A percentile compares a stretch with the other conserved stretches of the same genome.
These are phyloP conservation scores for Pemphigus obesinymphae DNA, from an alignment of 1,140 invertebrate species.

Conservation along the genomic window DNA sequence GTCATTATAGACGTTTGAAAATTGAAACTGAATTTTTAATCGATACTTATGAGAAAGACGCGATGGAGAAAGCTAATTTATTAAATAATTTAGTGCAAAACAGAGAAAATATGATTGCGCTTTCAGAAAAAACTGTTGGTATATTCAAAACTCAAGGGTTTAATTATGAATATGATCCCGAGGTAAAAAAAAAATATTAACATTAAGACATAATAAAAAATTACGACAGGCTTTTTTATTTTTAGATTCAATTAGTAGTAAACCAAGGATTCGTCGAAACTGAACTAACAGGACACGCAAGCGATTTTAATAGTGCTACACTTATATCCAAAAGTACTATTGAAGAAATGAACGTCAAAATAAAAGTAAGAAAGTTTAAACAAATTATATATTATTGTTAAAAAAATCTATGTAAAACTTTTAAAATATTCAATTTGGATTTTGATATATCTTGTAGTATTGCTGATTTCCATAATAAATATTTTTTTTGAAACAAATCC, in stretches of 20 bases:
- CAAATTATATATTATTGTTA: too few relatives aligned
- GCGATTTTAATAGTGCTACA: background rate
- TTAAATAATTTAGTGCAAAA: background rate
- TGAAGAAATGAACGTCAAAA: background rate
- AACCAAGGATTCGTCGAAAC: background rate
- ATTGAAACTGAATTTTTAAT: slow-evolving; percentile 34
- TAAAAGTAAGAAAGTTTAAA: too few relatives aligned
- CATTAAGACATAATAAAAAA: too few relatives aligned
- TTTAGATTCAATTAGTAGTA: slow-evolving; percentile 17
- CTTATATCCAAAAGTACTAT: background rate
- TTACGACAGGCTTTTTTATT: too few relatives aligned
- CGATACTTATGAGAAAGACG: background rate
- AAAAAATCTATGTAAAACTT: too few relatives aligned
- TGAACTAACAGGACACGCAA: background rate
- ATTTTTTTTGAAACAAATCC: too few relatives aligned
- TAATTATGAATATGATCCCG: background rate
- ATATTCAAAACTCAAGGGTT: background rate
- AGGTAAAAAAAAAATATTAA: background rate
- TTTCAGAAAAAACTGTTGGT: background rate
- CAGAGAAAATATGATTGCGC: background rate
- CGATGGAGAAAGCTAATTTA: background rate
- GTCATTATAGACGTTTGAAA: slow-evolving; percentile 8
- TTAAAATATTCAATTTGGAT: too few relatives aligned
- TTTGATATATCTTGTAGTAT: too few relatives aligned
- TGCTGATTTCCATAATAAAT: too few relatives aligned